Base-by-base conservation (phyloP, 2,113 vertebrate genomes). In the Mirza zaza region DNA sequence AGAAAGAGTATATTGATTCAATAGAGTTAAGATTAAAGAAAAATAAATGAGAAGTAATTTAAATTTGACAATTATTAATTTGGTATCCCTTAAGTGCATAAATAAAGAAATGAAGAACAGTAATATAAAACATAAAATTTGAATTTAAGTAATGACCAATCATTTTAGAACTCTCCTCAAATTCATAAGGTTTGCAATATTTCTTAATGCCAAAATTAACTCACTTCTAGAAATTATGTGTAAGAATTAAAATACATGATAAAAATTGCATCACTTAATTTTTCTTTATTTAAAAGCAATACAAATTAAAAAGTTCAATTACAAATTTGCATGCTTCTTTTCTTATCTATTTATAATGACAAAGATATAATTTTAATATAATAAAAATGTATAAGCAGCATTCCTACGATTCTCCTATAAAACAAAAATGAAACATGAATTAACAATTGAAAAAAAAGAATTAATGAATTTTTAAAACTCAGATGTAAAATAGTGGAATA, bases 51-150 rank as follows among this genome's bases (percentile, higher is more conserved):
- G 12, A 89, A 84, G 61, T 52, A 97, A 95, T 91, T 90, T 63
- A 79, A 94, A 90, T 89, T 18, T 65, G 18, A 59, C 84, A 90
- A 83, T 55, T 84, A 92, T 84, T 88, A 88, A 59, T 70, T 67
- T 97, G 94, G 2, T 8, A 67, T 77, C 25, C 4, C 8, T 87
- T 80, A 32, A 81, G 2, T 91, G 27, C 10, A 18, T 91, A 71
- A n/a, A 29, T 45, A 61, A 32, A 15, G 2, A 7, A 45, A 45
- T 55, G 27, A 92, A 87, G 0, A 27, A 76, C 0, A 87, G 94
- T 25, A 82, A 65, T 32, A 59, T 61, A 82, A 71, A 42, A 76
- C 48, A 6, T 20, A 10, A 94, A 88, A 80, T 61, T 65, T 93
- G 36, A 97, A 52, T 77, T 89, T 88, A 65, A 68, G 25, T n/a